Percentiles rank a stretch among this genome's conserved stretches.
Conservation (phyloP, 2,113 vertebrate genomes). For the Neotoma lepida region DNA sequence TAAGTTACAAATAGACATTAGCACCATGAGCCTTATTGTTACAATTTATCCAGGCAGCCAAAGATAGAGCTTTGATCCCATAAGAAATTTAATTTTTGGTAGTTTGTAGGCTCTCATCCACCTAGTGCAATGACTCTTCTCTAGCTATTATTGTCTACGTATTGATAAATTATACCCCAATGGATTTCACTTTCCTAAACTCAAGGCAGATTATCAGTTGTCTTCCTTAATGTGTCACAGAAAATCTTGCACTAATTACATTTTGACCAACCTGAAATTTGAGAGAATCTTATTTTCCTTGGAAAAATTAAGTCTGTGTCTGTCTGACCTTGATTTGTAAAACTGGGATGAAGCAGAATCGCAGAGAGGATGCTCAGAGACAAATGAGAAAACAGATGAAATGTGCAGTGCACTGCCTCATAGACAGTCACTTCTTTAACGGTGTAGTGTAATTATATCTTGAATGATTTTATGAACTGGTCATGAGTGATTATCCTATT, state of each 20-base stretch:
- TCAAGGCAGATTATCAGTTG: not conserved
- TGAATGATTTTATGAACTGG: not conserved
- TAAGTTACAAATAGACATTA: not conserved
- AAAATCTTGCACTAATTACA: not conserved
- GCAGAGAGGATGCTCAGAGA: not conserved
- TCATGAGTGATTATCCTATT: not conserved
- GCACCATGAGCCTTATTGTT: not conserved
- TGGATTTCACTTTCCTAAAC: constrained; percentile 2
- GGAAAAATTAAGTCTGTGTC: not conserved
- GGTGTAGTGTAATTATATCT: not conserved
- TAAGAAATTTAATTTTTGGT: not conserved
- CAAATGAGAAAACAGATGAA: not conserved
- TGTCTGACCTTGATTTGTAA: constrained; percentile 2
- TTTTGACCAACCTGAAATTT: constrained; percentile 36
- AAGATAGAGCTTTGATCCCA: not conserved
- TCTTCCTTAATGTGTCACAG: constrained; percentile 21
- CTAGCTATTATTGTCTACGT: not conserved
- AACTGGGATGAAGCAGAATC: not conserved
- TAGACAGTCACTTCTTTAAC: not conserved
- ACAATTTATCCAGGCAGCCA: not conserved
- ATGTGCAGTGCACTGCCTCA: not conserved
- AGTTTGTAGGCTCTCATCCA: not conserved
- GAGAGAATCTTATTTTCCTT: not conserved
- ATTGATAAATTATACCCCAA: not conserved
- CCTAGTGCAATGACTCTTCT: not conserved